These are phyloP conservation scores for Melanotaenia parkinsoni DNA, from an alignment of 2,797 vertebrate species.

Conservation along the genomic window DNA sequence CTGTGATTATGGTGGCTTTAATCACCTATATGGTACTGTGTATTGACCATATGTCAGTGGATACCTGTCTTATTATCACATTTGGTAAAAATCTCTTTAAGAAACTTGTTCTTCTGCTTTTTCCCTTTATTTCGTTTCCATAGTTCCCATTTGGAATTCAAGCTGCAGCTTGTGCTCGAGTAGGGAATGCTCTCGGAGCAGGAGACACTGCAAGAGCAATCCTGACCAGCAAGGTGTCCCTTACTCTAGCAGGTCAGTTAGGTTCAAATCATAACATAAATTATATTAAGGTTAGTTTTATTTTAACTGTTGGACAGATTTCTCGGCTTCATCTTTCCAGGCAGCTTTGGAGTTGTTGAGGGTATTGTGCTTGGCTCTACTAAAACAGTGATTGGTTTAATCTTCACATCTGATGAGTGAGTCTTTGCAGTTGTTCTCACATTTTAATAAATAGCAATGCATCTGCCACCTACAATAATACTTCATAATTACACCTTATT, in stretches of 20 bases:
- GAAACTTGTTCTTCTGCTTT: neutral
- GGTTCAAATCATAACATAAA: neutral
- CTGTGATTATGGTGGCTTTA: constrained; percentile 84
- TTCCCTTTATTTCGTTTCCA: constrained; percentile 9
- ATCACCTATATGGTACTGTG: constrained; percentile 75
- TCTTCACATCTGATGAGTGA: constrained; percentile 91
- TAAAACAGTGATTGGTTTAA: constrained; percentile 82
- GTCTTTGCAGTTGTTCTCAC: constrained; percentile 48
- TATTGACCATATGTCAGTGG: constrained; percentile 68
- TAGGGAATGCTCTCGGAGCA: constrained; percentile 92
- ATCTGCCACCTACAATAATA: neutral
- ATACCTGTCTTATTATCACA: neutral
- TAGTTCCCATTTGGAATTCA: constrained; percentile 90
- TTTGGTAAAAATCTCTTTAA: neutral
- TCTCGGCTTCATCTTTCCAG: constrained; percentile 48
- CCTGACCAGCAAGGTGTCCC: constrained; percentile 82
- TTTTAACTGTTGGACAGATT: neutral
- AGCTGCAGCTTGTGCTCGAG: constrained; percentile 86
- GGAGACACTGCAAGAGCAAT: constrained; percentile 87
- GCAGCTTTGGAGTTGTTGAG: constrained; percentile 73
- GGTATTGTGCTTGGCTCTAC: constrained; percentile 69
- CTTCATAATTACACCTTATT: neutral
- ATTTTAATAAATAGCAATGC: neutral
- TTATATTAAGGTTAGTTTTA: neutral
- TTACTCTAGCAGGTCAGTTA: constrained; percentile 81